Evolutionary conservation across 1,140 invertebrate genomes (phyloP).

Genomic region (Penaeus indicus): DNA sequence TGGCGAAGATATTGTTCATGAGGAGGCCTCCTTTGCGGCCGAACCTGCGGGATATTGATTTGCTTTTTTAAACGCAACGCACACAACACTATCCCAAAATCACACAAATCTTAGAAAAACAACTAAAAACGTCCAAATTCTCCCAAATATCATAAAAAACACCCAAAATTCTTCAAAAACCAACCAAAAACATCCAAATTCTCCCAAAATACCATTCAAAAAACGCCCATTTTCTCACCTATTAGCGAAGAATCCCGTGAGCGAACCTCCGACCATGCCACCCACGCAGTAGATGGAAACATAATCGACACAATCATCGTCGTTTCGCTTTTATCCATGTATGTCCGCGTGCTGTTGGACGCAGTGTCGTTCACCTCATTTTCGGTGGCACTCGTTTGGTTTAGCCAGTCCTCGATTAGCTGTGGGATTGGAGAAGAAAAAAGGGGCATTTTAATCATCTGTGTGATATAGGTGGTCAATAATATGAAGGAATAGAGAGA

Average conservation of each 20-base stretch:
- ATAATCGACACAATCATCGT: constrained; percentile 82
- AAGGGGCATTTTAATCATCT: constrained; percentile 23
- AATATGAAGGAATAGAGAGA: no score
- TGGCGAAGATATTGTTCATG: constrained; percentile 84
- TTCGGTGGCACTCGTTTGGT: constrained; percentile 71
- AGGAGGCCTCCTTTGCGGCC: constrained; percentile 82
- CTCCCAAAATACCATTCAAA: no score
- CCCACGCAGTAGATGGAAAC: constrained; percentile 91
- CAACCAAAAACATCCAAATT: no score
- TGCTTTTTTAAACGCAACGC: neutral
- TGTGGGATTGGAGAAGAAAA: constrained; percentile 71
- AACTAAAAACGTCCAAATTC: no score
- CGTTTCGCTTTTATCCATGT: constrained; percentile 71
- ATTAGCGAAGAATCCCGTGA: constrained; percentile 81
- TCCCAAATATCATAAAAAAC: no score
- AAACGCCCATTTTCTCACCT: constrained; percentile 26
- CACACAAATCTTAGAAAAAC: no score
- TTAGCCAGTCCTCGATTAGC: constrained; percentile 83
- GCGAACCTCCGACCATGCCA: constrained; percentile 89
- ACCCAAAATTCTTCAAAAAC: no score
- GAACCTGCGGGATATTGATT: constrained; percentile 51
- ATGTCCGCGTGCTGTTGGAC: neutral
- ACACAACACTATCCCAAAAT: neutral
- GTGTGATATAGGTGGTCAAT: neutral
- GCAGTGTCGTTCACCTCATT: constrained; percentile 72